Percentiles rank a stretch among this genome's conserved stretches.
phyloP scores from a whole-genome alignment of 2,888 invertebrate species.

The Platycnemis pennipes region DNA sequence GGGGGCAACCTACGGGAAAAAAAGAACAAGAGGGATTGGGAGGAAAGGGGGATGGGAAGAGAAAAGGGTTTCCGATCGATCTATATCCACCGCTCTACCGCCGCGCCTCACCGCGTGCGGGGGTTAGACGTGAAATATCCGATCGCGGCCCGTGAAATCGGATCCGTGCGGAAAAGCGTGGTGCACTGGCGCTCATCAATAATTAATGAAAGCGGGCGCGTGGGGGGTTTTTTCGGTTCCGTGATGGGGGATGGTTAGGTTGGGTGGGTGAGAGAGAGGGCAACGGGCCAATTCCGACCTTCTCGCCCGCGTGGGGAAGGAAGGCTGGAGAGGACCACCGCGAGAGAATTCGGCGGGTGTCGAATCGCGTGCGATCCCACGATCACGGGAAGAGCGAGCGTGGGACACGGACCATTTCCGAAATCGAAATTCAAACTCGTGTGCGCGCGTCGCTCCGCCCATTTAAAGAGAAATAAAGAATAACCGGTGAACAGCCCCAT shows the following conservation, averaged over 20 bases:
- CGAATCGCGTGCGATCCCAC: neutral
- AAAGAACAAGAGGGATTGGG: no score
- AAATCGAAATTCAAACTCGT: neutral
- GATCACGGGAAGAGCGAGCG: neutral
- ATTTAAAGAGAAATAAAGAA: neutral
- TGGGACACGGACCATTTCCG: neutral
- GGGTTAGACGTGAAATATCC: neutral
- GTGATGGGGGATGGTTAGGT: neutral
- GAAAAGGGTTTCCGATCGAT: neutral
- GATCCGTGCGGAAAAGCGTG: neutral
- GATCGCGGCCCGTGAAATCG: slow-evolving; percentile 11
- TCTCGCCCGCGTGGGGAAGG: neutral
- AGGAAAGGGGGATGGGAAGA: neutral
- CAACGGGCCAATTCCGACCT: neutral
- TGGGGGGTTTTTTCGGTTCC: neutral
- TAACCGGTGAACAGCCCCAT: neutral
- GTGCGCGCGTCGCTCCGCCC: neutral
- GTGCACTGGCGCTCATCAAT: neutral
- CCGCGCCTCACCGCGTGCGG: no score
- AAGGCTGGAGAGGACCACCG: neutral
- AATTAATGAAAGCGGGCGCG: slow-evolving; percentile 9
- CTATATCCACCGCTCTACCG: neutral
- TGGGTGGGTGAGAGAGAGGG: neutral
- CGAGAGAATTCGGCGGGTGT: neutral
- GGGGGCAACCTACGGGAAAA: neutral